Conservation (phyloP, 2,888 invertebrate genomes). For the Diarsia mendica region DNA sequence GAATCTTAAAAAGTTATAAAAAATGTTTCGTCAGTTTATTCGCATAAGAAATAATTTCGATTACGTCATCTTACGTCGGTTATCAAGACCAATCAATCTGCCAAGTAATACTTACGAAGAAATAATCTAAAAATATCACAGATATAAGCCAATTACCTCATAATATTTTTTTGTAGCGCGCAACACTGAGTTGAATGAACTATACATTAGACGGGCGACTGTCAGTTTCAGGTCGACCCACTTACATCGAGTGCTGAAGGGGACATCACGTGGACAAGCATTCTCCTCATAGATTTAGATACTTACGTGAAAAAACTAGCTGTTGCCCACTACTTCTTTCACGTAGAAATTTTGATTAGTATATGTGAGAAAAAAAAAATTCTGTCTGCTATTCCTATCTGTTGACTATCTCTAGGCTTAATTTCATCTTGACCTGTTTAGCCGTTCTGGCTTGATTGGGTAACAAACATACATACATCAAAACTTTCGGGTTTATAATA, state of each 20-base stretch:
- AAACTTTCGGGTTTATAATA: background rate
- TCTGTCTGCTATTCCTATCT: background rate
- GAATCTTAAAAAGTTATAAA: background rate
- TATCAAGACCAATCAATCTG: background rate
- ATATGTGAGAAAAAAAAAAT: background rate
- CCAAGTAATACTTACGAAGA: background rate
- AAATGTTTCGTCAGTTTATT: background rate
- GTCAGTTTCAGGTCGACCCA: slow-evolving; percentile 57
- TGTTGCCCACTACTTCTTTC: background rate
- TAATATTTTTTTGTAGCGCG: slow-evolving; percentile 21
- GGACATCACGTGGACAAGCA: slow-evolving; percentile 41
- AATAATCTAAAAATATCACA: slow-evolving; percentile 9
- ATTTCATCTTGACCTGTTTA: background rate
- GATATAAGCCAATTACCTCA: slow-evolving; percentile 23
- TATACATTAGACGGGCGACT: slow-evolving; percentile 40
- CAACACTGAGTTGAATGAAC: slow-evolving; percentile 41
- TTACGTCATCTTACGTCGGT: background rate
- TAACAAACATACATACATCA: background rate
- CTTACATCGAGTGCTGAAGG: slow-evolving; percentile 53
- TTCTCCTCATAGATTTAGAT: slow-evolving; percentile 40
- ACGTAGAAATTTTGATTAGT: background rate
- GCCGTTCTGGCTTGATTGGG: background rate
- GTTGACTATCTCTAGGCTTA: background rate
- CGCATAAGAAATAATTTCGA: too few species aligned
- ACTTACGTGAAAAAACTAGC: slow-evolving; percentile 3